Base-by-base conservation (phyloP, 37 sponge, comb jelly and placozoan genomes). In the Bolinopsis microptera region DNA sequence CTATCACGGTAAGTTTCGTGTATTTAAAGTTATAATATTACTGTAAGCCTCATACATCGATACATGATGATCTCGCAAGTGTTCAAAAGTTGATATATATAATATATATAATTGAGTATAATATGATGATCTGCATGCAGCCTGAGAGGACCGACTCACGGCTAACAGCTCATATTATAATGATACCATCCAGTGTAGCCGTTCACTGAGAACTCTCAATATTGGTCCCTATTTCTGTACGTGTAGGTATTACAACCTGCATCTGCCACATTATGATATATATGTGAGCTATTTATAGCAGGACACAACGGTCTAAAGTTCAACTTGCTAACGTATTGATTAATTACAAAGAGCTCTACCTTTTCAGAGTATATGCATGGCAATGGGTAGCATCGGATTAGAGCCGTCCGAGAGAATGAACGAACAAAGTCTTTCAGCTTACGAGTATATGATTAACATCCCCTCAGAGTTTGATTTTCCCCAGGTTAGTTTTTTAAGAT, bases 1-100 rank as follows among this genome's bases (percentile, higher is more conserved):
- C 95, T 23, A 95, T 97, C 9, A n/a, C 92, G 93, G 97, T 97
- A 94, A 82, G 95, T 90, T 16, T 3, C 28, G 24, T 38, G 33
- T 32, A 30, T 21, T 40, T 32, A 74, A 28, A 39, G 74, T 67
- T 38, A 41, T 93, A 35, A n/a, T n/a, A n/a, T n/a, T n/a, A n/a
- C n/a, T n/a, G n/a, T n/a, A n/a, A n/a, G n/a, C n/a, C n/a, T n/a
- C n/a, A n/a, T n/a, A n/a, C n/a, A n/a, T n/a, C n/a, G n/a, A n/a
- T n/a, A n/a, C n/a, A n/a, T n/a, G n/a, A n/a, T n/a, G n/a, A n/a
- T n/a, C n/a, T n/a, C n/a, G n/a, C n/a, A n/a, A n/a, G n/a, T n/a
- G n/a, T n/a, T n/a, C n/a, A n/a, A n/a, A n/a, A n/a, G n/a, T n/a
- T n/a, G n/a, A n/a, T n/a, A n/a, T n/a, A n/a, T n/a, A n/a, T n/a